Evolutionary conservation across 2,797 vertebrate genomes (phyloP).

Genomic region (Amphiprion clarkii): DNA sequence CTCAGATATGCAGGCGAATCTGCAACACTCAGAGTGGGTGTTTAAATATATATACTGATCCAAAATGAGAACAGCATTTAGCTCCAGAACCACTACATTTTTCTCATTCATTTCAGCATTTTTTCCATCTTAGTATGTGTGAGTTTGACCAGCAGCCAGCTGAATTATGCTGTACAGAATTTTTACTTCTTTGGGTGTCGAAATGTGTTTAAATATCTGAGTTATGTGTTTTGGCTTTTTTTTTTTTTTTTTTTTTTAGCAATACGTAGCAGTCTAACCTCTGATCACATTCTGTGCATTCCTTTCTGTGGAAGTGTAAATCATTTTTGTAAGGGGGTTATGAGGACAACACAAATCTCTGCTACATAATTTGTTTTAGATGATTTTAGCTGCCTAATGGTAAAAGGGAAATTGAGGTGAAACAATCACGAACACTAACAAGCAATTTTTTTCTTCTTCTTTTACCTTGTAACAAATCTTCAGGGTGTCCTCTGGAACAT

Average conservation of each 20-base stretch:
- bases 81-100: background rate
- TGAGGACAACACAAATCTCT: slow-evolving; percentile 19
- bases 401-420: slow-evolving; percentile 19
- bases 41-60: background rate
- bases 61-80: background rate
- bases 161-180: background rate
- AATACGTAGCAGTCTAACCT: slow-evolving; percentile 13
- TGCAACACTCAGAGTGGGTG: background rate
- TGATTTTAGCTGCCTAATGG: slow-evolving; percentile 32
- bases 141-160: background rate
- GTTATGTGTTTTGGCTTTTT: slow-evolving; percentile 17
- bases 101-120: background rate
- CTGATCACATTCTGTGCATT: slow-evolving; percentile 67
- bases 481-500: slow-evolving; percentile 7
- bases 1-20: slow-evolving; percentile 1
- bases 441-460: background rate
- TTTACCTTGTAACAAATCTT: slow-evolving; percentile 6
- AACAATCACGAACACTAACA: background rate
- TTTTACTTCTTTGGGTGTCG: slow-evolving; percentile 4
- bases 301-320: slow-evolving; percentile 44
- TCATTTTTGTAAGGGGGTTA: slow-evolving; percentile 13
- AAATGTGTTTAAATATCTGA: slow-evolving; percentile 35
- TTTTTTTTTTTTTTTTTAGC: slow-evolving; percentile 34
- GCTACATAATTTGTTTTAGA: slow-evolving; percentile 21
- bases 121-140: background rate